Evolutionary conservation across 2,113 vertebrate genomes (phyloP).

Genomic region (Corythoichthys haematopterus): DNA sequence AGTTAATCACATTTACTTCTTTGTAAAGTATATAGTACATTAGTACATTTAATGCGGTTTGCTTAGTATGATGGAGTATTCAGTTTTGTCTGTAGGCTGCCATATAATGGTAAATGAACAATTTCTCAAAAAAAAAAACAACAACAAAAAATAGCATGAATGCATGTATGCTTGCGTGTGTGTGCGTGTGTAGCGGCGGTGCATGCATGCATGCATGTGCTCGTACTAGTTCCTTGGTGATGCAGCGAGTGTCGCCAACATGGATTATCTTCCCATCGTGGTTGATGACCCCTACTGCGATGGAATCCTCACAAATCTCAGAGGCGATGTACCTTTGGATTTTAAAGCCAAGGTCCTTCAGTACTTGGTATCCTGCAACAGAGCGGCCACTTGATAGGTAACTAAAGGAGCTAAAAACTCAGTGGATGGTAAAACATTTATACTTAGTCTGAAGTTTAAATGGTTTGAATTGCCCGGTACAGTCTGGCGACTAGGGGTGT

Average conservation of each 20-base stretch:
- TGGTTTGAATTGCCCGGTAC: too few relatives aligned
- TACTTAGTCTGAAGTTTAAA: neutral
- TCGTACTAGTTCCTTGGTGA: conserved; percentile 78
- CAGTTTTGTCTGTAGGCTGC: neutral
- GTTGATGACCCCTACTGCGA: conserved; percentile 71
- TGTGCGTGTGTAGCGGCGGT: too few relatives aligned
- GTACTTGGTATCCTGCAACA: conserved; percentile 79
- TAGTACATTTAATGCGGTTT: neutral
- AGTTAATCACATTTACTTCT: neutral
- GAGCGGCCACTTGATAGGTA: neutral
- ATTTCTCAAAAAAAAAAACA: neutral
- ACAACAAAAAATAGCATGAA: neutral
- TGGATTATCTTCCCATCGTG: conserved; percentile 83
- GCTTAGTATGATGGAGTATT: neutral
- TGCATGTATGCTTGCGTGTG: neutral
- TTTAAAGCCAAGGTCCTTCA: conserved; percentile 88
- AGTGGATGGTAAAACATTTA: neutral
- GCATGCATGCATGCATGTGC: neutral
- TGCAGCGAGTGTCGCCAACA: conserved; percentile 75
- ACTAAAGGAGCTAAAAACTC: neutral
- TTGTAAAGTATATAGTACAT: neutral
- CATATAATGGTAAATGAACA: too few relatives aligned
- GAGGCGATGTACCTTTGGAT: conserved; percentile 88
- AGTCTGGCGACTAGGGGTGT: too few relatives aligned
- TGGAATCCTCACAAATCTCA: conserved; percentile 83